Evolutionary conservation across 2,113 vertebrate species (phyloP).

Genomic region (Mus pahari): DNA sequence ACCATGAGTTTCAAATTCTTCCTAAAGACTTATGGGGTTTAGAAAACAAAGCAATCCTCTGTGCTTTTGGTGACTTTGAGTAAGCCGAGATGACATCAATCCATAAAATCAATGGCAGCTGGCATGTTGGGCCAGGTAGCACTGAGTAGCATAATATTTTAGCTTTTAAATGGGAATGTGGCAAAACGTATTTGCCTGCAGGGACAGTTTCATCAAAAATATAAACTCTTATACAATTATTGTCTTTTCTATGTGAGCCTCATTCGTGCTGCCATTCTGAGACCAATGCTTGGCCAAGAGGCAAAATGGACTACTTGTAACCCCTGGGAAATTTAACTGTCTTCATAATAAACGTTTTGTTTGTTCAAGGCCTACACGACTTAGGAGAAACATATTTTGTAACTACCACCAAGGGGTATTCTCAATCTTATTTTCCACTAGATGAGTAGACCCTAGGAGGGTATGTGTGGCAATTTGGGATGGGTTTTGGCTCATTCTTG

Average conservation of each 20-base stretch:
- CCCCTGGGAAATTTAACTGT: conserved; percentile 12
- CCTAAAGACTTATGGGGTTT: conserved; percentile 4
- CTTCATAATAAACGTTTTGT: neutral
- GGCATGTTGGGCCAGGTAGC: neutral
- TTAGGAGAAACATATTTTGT: neutral
- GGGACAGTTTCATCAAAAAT: neutral
- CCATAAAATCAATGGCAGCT: neutral
- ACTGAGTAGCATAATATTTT: neutral
- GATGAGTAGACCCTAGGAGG: neutral
- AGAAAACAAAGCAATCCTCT: neutral
- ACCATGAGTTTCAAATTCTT: conserved; percentile 3
- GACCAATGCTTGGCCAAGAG: neutral
- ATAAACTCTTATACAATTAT: conserved; percentile 21
- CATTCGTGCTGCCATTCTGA: neutral
- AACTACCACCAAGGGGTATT: conserved; percentile 37
- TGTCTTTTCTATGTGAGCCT: neutral
- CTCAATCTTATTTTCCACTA: conserved; percentile 46
- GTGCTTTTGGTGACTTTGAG: conserved; percentile 20
- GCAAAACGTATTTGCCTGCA: conserved; percentile 16
- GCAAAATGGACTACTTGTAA: conserved; percentile 15
- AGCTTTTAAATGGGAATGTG: neutral
- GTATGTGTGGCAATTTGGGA: neutral
- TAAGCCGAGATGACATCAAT: neutral
- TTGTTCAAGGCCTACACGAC: neutral
- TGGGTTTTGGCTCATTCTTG: neutral